These are phyloP conservation scores for Abrostola tripartita DNA, from an alignment of 2,888 invertebrate genomes.

Conservation along the genomic window DNA sequence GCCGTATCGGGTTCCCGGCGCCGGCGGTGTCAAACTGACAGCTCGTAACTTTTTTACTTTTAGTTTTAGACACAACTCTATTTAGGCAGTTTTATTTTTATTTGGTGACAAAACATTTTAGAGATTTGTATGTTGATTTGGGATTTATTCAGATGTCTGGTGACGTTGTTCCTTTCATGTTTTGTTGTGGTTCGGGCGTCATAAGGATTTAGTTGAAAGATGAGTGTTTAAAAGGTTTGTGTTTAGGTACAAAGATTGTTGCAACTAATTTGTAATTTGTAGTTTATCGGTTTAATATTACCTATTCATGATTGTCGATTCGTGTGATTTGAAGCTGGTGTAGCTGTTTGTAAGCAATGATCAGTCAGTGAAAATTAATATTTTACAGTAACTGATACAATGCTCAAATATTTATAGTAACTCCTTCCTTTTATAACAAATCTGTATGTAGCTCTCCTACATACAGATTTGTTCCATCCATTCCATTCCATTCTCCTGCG, in stretches of 20 bases:
- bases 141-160: conserved; percentile 57
- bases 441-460: no score
- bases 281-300: neutral
- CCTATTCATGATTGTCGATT: neutral
- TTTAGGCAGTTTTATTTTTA: conserved; percentile 72
- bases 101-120: conserved; percentile 74
- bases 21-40: conserved; percentile 82
- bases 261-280: neutral
- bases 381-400: no score
- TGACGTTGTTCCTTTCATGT: conserved; percentile 53
- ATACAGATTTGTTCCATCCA: no score
- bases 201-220: conserved; percentile 42
- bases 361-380: no score
- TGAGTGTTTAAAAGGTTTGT: conserved; percentile 39
- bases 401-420: no score
- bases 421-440: no score
- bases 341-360: no score
- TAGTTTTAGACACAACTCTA: conserved; percentile 71
- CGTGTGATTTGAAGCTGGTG: no score
- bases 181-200: conserved; percentile 49
- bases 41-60: conserved; percentile 72
- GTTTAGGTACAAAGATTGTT: conserved; percentile 15
- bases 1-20: conserved; percentile 75
- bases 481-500: no score
- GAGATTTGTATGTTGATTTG: conserved; percentile 64